Evolutionary conservation across 2,113 vertebrate species (phyloP), one percentile per base, ranked within the genome.

Genomic region (Myotis davidii): DNA sequence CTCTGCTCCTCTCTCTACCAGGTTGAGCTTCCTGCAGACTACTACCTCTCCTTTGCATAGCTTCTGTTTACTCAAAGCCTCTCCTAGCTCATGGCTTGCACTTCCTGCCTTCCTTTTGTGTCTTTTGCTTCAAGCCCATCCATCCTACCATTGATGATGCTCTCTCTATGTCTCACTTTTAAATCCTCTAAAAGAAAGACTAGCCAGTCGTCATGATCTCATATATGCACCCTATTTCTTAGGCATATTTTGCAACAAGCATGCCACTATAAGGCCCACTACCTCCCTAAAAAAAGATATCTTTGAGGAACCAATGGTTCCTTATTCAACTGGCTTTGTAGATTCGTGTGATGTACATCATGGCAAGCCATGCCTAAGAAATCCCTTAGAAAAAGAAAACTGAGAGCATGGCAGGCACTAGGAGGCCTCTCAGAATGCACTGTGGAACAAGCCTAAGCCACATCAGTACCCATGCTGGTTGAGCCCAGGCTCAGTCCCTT

Each of bases 101-200:
- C 54, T 56, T 39, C 20, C 70, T 13, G 37, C 69, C 54, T 74
- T 65, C 37, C 48, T 93, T 69, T 23, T 76, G 6, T 67, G n/a
- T 39, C 54, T 90, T 70, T 77, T 83, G 70, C 76, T 73, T 77
- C 56, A 61, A 54, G 9, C 56, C n/a, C 27, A 56, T 7, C 29
- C 13, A 56, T 13, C 23, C 70, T 56, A 2, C 29, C 23, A 2
- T 72, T 65, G 18, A 5, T 34, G 21, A n/a, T 88, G 27, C 6
- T 65, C 20, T 73, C 39, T 87, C 18, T 50, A 16, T 74, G 32
- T 42, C 82, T 76, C 2, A 9, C 17, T 59, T 70, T 59, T 34
- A 85, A 94, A 90, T 29, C 25, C 83, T 92, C 54, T 64, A 29
- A 61, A 91, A 52, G 34, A 42, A 78, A 82, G 20, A 39, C 70